Evolutionary conservation across 2,113 vertebrate species (phyloP), one percentile per base, ranked within the genome.

Genomic region (Aptenodytes patagonicus): DNA sequence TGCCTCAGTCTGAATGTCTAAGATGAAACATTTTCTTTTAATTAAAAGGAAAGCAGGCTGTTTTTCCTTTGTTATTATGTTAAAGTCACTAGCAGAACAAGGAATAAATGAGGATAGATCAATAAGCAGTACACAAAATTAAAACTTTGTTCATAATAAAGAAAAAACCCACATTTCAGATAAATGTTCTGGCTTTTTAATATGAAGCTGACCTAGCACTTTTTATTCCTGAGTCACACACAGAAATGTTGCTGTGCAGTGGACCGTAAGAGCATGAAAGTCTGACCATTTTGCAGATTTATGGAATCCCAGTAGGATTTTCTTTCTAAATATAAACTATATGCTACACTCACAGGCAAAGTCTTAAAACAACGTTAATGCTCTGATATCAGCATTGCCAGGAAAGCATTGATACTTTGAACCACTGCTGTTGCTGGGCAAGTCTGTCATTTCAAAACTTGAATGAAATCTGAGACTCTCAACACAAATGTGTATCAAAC

Each of bases 251-350:
- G 54, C 52, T 89, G 80, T 95, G 89, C 95, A 95, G 87, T 96
- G 95, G 86, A 94, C 97, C 57, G 31, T 94, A 97, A 94, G 15
- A 71, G 64, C 94, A 89, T 73, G 44, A 12, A 42, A 96, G 71
- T 93, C 92, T 92, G 85, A 89, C 75, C 24, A 38, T 92, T 95
- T 47, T 95, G 72, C 94, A 97, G 86, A 96, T 97, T 96, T 97
- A 91, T 70, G 83, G 82, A 95, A 96, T 97, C 96, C 92, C 87
- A 73, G 87, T 87, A 97, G 97, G 89, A 97, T 98, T 98, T 98
- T 95, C 94, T 96, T 98, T 97, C 97, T 97, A 98, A 97, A 98
- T 98, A 97, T 97, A 98, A 97, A 97, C 95, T 96, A 22, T 77
- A 97, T 87, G 84, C 58, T 90, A 76, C 90, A 89, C 47, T 95